Evolutionary conservation across 2,797 vertebrate species (phyloP).

Genomic region (Neopelma chrysocephalum): DNA sequence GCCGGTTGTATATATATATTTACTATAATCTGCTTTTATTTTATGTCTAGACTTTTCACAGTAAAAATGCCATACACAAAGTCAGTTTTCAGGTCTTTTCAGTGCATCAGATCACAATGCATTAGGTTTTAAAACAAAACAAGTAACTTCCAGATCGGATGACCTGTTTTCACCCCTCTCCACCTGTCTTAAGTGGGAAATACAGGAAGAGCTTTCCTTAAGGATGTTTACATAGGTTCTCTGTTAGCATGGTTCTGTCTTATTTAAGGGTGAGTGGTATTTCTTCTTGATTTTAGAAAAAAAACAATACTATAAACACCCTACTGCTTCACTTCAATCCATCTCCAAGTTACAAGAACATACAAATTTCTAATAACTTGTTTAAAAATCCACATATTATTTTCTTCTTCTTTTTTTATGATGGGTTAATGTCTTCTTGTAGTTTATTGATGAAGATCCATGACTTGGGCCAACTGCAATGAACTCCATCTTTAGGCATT

Average conservation of each 20-base stretch:
- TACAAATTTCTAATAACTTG: constrained; percentile 47
- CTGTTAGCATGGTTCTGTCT: constrained; percentile 4
- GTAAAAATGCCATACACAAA: not conserved
- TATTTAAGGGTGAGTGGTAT: constrained; percentile 30
- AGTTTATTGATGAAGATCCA: constrained; percentile 55
- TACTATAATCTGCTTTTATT: constrained; percentile 59
- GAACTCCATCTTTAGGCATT: constrained; percentile 9
- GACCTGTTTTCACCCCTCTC: not conserved
- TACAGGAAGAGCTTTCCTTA: constrained; percentile 30
- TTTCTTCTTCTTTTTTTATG: constrained; percentile 32
- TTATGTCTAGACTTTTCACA: constrained; percentile 43
- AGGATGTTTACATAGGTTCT: constrained; percentile 39
- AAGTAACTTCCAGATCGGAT: constrained; percentile 22
- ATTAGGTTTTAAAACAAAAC: constrained; percentile 1
- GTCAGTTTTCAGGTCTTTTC: constrained; percentile 33
- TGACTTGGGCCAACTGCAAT: constrained; percentile 39
- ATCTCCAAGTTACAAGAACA: constrained; percentile 52
- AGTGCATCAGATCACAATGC: not conserved
- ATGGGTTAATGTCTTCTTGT: constrained; percentile 8
- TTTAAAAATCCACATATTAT: constrained; percentile 46
- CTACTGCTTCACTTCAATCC: constrained; percentile 37
- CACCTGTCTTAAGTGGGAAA: not conserved
- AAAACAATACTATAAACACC: constrained; percentile 23
- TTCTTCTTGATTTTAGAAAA: constrained; percentile 57
- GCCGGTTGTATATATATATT: constrained; percentile 32